Evolutionary conservation across 2,888 invertebrate genomes (phyloP), one percentile per base, ranked within the genome.

Genomic region (Diaperis boleti): DNA sequence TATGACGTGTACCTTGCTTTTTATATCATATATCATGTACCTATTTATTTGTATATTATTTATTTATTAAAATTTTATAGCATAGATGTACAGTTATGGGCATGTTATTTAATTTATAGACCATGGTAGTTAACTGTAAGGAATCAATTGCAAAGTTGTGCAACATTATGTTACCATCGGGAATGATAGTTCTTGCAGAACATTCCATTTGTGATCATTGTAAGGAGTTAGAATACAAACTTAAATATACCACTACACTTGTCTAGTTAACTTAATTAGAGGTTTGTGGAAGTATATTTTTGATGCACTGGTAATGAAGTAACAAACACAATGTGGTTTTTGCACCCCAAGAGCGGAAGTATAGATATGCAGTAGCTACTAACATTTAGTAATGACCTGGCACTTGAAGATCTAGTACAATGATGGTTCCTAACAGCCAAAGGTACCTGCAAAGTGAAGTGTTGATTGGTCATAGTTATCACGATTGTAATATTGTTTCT

Each of bases 41-140:
- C 60, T 64, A 56, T 44, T 45, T 37, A 39, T 59, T 42, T 64
- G 56, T 64, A 60, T 60, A 50, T 56, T 55, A 47, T 50, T 62
- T 45, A 64, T 56, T 61, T 64, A 64, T 64, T 64, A 60, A 56
- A 26, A 60, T 7, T 64, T 49, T 50, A 41, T 47, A 57, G 64
- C 54, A 55, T 62, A 54, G 31, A 13, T 56, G 56, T 59, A 60
- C 52, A 52, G 57, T 57, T 62, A 42, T 55, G 50, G 26, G 55
- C 50, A 56, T 64, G 62, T 57, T 60, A 29, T 44, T 62, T 14
- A 54, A 35, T 41, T 60, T 44, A 18, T 44, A 61, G 35, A 35
- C 14, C 11, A 37, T 26, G 11, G 29, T 59, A 59, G 49, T n/a
- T n/a, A n/a, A n/a, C 29, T 17, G 31, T 33, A 56, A 31, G 29